A percentile compares a stretch with the other conserved stretches of the same genome.
phyloP scores from a whole-genome alignment of 2,797 vertebrate genomes.

The Gallinago stenura region DNA sequence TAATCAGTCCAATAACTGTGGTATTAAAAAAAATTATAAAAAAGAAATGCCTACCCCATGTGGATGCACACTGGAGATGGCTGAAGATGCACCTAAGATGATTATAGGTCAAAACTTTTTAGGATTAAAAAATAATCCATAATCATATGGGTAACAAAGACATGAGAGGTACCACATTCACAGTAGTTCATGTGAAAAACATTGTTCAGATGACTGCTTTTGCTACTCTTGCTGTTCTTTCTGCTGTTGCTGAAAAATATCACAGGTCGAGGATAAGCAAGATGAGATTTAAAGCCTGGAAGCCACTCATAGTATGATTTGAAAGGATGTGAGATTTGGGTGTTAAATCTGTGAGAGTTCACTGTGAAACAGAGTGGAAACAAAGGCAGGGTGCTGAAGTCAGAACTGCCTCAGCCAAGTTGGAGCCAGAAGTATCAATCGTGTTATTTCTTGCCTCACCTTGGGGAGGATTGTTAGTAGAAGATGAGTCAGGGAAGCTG shows the following conservation, averaged over 20 bases:
- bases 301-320: neutral
- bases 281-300: neutral
- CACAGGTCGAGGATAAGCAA: neutral
- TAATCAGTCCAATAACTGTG: neutral
- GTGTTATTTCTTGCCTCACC: constrained; percentile 56
- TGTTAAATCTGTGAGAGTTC: neutral
- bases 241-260: neutral
- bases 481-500: constrained; percentile 46
- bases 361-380: neutral
- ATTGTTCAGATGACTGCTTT: neutral
- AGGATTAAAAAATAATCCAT: neutral
- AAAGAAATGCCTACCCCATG: neutral
- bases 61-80: neutral
- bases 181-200: neutral
- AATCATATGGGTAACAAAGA: neutral
- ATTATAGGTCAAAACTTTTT: neutral
- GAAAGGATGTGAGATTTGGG: neutral
- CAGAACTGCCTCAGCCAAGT: constrained; percentile 24
- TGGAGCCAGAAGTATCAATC: constrained; percentile 59
- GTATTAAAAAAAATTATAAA: neutral
- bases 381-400: constrained; percentile 24
- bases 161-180: neutral
- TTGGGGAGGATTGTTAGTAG: constrained; percentile 21
- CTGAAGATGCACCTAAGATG: neutral
- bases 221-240: neutral